Percentiles rank a stretch among this genome's conserved stretches.
These are phyloP conservation scores for Eristalis arbustorum DNA, from an alignment of 2,888 invertebrate species.

Conservation along the genomic window DNA sequence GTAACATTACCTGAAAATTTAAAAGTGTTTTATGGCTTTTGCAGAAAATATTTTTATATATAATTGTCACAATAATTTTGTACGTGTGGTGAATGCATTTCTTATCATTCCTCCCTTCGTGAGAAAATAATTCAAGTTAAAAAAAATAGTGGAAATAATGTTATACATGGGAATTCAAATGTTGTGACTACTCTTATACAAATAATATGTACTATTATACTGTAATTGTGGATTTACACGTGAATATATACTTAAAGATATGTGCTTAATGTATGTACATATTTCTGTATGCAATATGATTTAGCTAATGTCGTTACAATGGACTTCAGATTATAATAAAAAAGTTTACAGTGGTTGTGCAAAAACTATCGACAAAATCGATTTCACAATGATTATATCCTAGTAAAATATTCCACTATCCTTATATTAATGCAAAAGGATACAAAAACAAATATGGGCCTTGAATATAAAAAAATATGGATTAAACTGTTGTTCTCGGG, in stretches of 20 bases:
- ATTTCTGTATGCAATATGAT: constrained; percentile 21
- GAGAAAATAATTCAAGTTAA: constrained; percentile 44
- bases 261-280: constrained; percentile 6
- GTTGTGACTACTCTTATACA: background rate
- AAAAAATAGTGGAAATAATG: constrained; percentile 9
- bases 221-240: background rate
- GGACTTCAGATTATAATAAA: constrained; percentile 19
- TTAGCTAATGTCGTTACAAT: constrained; percentile 22
- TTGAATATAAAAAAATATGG: constrained; percentile 66
- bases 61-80: constrained; percentile 11
- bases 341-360: constrained; percentile 54
- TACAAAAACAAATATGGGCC: constrained; percentile 63
- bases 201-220: background rate
- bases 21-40: constrained; percentile 46
- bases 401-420: constrained; percentile 47
- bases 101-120: constrained; percentile 47
- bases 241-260: background rate
- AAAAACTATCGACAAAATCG: constrained; percentile 33
- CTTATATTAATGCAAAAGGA: constrained; percentile 54
- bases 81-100: constrained; percentile 36
- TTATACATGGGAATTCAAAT: constrained; percentile 14
- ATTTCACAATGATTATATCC: constrained; percentile 63
- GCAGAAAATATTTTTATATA: constrained; percentile 22
- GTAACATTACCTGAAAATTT: constrained; percentile 45
- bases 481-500: constrained; percentile 60